Evolutionary conservation across 2,888 invertebrate genomes (phyloP).

Genomic region (Papilio demoleus): DNA sequence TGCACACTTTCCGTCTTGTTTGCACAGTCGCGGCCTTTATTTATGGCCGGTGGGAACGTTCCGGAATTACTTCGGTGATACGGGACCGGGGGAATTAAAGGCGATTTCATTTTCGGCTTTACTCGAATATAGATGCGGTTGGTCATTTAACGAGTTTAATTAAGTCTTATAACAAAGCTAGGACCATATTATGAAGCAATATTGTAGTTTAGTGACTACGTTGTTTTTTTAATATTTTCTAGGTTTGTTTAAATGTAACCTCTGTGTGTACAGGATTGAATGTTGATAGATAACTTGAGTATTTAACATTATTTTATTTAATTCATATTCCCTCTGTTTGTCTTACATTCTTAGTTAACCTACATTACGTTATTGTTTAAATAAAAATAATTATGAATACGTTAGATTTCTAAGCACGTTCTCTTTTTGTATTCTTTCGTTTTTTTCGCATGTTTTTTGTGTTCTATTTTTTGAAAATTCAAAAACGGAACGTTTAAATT

Average conservation of each 20-base stretch:
- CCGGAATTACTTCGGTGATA: constrained; percentile 50
- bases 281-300: too few species aligned
- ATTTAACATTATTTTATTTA: too few species aligned
- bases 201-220: too few species aligned
- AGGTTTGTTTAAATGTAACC: too few species aligned
- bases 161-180: constrained; percentile 26
- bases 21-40: constrained; percentile 73
- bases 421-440: background rate
- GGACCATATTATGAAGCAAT: background rate
- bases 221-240: too few species aligned
- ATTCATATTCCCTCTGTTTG: too few species aligned
- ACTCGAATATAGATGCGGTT: constrained; percentile 30
- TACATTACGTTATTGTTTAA: too few species aligned
- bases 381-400: too few species aligned
- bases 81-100: constrained; percentile 39
- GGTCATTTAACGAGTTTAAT: constrained; percentile 41
- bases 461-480: constrained; percentile 1
- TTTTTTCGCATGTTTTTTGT: constrained; percentile 5
- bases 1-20: constrained; percentile 74
- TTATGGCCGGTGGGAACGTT: constrained; percentile 78
- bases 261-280: too few species aligned
- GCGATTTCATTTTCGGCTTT: constrained; percentile 36
- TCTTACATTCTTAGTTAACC: background rate
- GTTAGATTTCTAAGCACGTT: constrained; percentile 2
- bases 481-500: constrained; percentile 4